A percentile compares a stretch with the other conserved stretches of the same genome.
Conservation (phyloP, 1,140 invertebrate species). For the Venustaconcha ellipsiformis region DNA sequence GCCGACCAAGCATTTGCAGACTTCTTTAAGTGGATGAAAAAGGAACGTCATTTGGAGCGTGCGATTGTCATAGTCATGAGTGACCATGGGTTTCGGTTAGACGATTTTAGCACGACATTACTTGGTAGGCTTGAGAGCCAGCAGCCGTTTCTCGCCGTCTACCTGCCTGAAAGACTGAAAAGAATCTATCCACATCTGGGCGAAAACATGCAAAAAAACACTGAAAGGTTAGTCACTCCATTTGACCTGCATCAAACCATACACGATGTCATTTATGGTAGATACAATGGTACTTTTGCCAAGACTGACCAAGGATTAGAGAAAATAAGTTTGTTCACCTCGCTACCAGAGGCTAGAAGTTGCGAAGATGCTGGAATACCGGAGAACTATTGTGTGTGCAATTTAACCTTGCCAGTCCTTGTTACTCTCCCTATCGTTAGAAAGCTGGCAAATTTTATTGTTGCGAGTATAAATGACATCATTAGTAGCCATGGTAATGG, state of each 20-base stretch:
- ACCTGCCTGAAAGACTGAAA: constrained; percentile 23
- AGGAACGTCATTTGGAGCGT: constrained; percentile 15
- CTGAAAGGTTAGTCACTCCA: constrained; percentile 6
- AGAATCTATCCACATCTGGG: constrained; percentile 15
- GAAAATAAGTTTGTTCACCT: constrained; percentile 23
- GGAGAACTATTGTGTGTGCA: constrained; percentile 39
- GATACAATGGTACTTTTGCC: not conserved
- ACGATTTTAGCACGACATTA: constrained; percentile 23
- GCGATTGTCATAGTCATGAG: constrained; percentile 31
- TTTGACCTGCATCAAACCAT: constrained; percentile 33
- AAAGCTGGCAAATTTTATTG: constrained; percentile 10
- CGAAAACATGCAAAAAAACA: constrained; percentile 25
- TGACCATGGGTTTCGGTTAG: constrained; percentile 34
- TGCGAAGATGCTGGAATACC: constrained; percentile 36
- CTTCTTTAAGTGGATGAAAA: constrained; percentile 37
- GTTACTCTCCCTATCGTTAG: constrained; percentile 16
- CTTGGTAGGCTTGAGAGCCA: constrained; percentile 30
- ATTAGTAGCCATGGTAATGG: constrained; percentile 9
- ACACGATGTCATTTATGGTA: constrained; percentile 17
- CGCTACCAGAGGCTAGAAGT: constrained; percentile 31
- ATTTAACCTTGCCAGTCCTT: constrained; percentile 14
- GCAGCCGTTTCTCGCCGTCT: constrained; percentile 25
- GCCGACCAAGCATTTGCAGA: constrained; percentile 48
- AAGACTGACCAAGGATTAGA: not conserved
- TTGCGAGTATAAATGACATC: constrained; percentile 31